A percentile compares a stretch with the other conserved stretches of the same genome.
Conservation (phyloP, 1,140 invertebrate genomes). For the Dolichoris vasculosae region DNA sequence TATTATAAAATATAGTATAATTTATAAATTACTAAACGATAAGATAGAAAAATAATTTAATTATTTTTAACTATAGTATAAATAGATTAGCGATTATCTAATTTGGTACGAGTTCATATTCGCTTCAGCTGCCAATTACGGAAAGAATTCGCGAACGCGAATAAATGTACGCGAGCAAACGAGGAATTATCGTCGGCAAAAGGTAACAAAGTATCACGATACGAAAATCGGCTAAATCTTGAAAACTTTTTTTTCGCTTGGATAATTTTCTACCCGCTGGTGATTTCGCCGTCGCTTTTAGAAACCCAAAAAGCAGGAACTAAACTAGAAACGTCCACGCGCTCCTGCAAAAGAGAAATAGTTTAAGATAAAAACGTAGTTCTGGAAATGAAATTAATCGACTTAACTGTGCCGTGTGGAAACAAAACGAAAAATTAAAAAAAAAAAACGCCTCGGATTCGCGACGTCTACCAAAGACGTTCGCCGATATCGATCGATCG, state of each 20-base stretch:
- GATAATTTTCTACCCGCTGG: not conserved
- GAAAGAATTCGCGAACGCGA: not conserved
- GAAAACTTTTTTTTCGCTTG: not conserved
- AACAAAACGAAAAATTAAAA: too few relatives aligned
- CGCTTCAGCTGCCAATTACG: not conserved
- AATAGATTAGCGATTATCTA: not conserved
- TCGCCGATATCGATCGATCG: not conserved
- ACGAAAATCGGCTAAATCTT: not conserved
- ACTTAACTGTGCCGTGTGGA: not conserved
- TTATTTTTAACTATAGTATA: not conserved
- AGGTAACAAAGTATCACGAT: not conserved
- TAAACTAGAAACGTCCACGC: conserved; percentile 30
- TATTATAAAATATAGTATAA: conserved; percentile 2
- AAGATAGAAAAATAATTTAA: not conserved
- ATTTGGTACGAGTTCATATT: not conserved
- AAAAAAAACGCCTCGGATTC: too few relatives aligned
- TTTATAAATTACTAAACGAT: not conserved
- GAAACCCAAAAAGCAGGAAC: not conserved
- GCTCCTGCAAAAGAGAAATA: conserved; percentile 19
- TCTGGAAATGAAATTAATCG: not conserved
- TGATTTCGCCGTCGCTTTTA: not conserved
- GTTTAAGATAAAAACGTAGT: conserved; percentile 6
- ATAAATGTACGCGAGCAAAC: not conserved
- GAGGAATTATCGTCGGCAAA: not conserved
- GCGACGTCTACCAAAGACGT: not conserved